These are phyloP conservation scores for Watsonalla binaria DNA, from an alignment of 2,888 invertebrate genomes.

Conservation along the genomic window DNA sequence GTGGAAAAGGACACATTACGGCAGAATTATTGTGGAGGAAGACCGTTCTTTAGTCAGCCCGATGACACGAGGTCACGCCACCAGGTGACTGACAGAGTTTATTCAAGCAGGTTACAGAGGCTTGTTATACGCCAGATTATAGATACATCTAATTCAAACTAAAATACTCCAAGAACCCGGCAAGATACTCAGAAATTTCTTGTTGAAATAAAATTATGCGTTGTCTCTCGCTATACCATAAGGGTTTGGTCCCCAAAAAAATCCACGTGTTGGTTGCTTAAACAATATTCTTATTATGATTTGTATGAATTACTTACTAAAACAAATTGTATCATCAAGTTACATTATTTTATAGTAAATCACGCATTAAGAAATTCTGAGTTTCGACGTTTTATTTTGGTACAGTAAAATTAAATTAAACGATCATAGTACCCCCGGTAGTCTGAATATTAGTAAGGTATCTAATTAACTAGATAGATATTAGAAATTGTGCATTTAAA, in stretches of 20 bases:
- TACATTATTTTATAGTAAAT: too few relatives aligned
- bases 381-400: too few relatives aligned
- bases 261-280: slow-evolving; percentile 9
- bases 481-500: too few relatives aligned
- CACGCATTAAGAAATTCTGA: too few relatives aligned
- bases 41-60: not conserved
- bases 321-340: too few relatives aligned
- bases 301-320: too few relatives aligned
- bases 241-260: slow-evolving; percentile 21
- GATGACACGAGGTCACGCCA: not conserved
- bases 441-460: too few relatives aligned
- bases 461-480: too few relatives aligned
- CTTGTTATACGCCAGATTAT: not conserved
- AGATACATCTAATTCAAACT: not conserved
- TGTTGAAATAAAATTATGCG: slow-evolving; percentile 39
- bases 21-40: not conserved
- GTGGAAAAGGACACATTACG: not conserved
- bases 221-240: slow-evolving; percentile 31
- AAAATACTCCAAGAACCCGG: not conserved
- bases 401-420: too few relatives aligned
- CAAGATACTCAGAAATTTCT: slow-evolving; percentile 10
- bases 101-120: not conserved
- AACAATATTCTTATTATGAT: not conserved
- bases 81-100: not conserved
- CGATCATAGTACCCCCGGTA: too few relatives aligned